Base-by-base conservation (phyloP, 2,113 vertebrate species). In the Cygnus atratus region DNA sequence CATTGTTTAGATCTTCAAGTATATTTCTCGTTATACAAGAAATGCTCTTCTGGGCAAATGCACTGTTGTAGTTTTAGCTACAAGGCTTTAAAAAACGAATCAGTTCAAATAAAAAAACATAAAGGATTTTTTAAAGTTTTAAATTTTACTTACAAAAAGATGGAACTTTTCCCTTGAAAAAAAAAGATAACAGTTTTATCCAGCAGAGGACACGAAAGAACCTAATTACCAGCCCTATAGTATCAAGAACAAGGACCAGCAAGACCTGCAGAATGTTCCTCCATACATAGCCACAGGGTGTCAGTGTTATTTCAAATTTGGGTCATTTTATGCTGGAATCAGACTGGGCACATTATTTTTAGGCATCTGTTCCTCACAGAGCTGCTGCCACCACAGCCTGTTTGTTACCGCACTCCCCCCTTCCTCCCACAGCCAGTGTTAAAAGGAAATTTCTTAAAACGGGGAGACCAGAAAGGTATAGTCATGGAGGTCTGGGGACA, bases 251-350 rank as follows among this genome's bases (percentile, higher is more conserved):
- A 41, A 75, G 22, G 35, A 68, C 19, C 11, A 77, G 63, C 37
- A 58, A 50, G 67, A 43, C 37, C 57, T 44, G 37, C 50, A 50
- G 58, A 68, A 18, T 37, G 77, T 66, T 37, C 54, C 46, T 84
- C 96, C 87, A 18, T 26, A n/a, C 6, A 1, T 54, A 77, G 95
- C 97, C 98, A 98, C 97, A 95, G 41, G 97, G 95, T 97, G 98
- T 96, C 97, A 97, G 94, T 97, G 91, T 98, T 92, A 90, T 92
- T 95, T 97, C 96, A 97, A 13, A 77, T 95, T 95, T 95, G 70
- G 39, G 59, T 88, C 20, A 68, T 70, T 50, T 87, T 75, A 24
- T 4, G 4, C 24, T 5, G 24, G 46, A 28, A 46, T 37, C 62
- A 28, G n/a, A 9, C 9, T 94, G 48, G 78, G 41, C 54, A 43